These are phyloP conservation scores for Pinctada fucata DNA, from an alignment of 2,888 invertebrate species.

Conservation along the genomic window DNA sequence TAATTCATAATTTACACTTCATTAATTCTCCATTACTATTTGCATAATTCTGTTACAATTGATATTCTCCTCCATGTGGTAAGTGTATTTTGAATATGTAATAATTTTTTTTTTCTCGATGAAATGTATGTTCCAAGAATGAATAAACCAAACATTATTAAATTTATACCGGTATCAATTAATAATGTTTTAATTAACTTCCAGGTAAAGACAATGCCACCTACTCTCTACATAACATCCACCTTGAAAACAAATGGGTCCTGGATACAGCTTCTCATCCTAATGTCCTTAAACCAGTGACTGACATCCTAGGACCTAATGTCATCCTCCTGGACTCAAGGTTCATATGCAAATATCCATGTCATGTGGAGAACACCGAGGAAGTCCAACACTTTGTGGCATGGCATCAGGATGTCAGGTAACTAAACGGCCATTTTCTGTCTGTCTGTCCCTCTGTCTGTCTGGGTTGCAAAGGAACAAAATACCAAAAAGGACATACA, in stretches of 20 bases:
- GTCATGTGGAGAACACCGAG: slow-evolving; percentile 24
- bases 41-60: no score
- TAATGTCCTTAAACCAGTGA: slow-evolving; percentile 48
- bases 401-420: slow-evolving; percentile 65
- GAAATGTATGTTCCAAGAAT: no score
- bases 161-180: no score
- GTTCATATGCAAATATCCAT: slow-evolving; percentile 63
- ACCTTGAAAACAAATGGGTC: slow-evolving; percentile 55
- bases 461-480: not conserved
- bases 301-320: slow-evolving; percentile 54
- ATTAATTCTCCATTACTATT: no score
- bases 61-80: no score
- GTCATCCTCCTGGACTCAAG: slow-evolving; percentile 59
- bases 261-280: slow-evolving; percentile 52
- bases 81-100: no score
- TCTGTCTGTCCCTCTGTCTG: no score
- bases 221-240: slow-evolving; percentile 60
- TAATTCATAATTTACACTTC: no score
- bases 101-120: no score
- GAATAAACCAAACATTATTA: no score
- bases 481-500: not conserved
- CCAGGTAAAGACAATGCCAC: slow-evolving; percentile 55
- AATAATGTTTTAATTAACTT: not conserved
- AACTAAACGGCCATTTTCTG: not conserved
- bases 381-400: slow-evolving; percentile 55